Evolutionary conservation across 2,888 invertebrate species (phyloP).

Genomic region (Drosophila infuscata): DNA sequence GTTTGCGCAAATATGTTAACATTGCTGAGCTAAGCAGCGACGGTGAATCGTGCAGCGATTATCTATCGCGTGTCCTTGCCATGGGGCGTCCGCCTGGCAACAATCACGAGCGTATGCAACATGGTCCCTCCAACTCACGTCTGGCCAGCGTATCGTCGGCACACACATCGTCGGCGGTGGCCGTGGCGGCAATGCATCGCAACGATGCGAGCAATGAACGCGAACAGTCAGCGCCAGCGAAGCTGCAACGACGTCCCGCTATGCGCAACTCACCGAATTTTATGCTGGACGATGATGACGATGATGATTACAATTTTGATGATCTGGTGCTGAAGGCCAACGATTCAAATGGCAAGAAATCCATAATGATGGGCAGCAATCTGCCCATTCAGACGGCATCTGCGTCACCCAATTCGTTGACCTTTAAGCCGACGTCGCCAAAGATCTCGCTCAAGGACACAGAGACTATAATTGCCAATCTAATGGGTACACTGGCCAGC

Average conservation of each 20-base stretch:
- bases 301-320: conserved; percentile 93
- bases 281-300: conserved; percentile 88
- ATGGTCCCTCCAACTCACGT: neutral
- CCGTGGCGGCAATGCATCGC: conserved; percentile 20
- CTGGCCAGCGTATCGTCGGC: neutral
- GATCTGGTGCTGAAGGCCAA: conserved; percentile 87
- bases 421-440: conserved; percentile 78
- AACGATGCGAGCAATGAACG: conserved; percentile 40
- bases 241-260: conserved; percentile 28
- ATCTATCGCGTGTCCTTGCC: conserved; percentile 48
- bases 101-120: conserved; percentile 12
- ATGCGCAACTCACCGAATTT: conserved; percentile 83
- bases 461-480: conserved; percentile 88
- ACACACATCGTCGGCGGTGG: conserved; percentile 3
- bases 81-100: conserved; percentile 32
- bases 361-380: conserved; percentile 1
- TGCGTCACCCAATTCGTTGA: conserved; percentile 71
- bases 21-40: conserved; percentile 81
- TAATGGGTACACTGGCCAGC: conserved; percentile 87
- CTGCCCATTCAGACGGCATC: conserved; percentile 41
- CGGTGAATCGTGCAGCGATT: conserved; percentile 67
- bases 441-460: conserved; percentile 85
- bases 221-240: conserved; percentile 14
- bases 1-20: conserved; percentile 91
- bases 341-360: conserved; percentile 41